These are phyloP conservation scores for Tauraco hartlaubi DNA, from an alignment of 2,797 vertebrate genomes.

Conservation along the genomic window DNA sequence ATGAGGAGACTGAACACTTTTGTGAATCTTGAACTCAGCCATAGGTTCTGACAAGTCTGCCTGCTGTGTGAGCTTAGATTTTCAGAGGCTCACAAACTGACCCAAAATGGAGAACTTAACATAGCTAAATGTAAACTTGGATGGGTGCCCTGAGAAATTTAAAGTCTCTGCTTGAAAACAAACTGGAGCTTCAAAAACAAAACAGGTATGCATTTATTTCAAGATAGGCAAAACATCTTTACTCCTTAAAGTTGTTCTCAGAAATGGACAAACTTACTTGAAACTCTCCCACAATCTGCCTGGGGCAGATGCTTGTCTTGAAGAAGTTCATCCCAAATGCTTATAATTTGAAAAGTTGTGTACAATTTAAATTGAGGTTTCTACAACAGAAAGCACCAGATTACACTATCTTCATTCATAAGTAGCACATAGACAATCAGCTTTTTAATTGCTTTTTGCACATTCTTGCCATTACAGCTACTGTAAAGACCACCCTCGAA, in stretches of 20 bases:
- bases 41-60: neutral
- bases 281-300: neutral
- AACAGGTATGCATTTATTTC: neutral
- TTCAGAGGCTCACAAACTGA: neutral
- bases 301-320: neutral
- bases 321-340: neutral
- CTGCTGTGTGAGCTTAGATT: neutral
- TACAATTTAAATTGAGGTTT: neutral
- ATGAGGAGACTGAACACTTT: neutral
- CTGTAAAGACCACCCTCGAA: neutral
- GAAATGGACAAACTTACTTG: neutral
- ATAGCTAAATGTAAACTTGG: neutral
- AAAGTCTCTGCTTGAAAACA: constrained; percentile 29
- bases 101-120: constrained; percentile 14
- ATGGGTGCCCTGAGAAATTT: constrained; percentile 3
- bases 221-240: neutral
- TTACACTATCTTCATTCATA: neutral
- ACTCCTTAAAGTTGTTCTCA: neutral
- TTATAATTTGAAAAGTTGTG: neutral
- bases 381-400: neutral
- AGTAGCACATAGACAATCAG: neutral
- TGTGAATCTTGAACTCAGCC: neutral
- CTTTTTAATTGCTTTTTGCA: neutral
- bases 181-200: constrained; percentile 3
- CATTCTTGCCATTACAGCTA: neutral